Percentiles rank a stretch among this genome's conserved stretches.
Evolutionary conservation across 2,888 invertebrate genomes (phyloP).

Genomic region (Chrysolina haemoptera): DNA sequence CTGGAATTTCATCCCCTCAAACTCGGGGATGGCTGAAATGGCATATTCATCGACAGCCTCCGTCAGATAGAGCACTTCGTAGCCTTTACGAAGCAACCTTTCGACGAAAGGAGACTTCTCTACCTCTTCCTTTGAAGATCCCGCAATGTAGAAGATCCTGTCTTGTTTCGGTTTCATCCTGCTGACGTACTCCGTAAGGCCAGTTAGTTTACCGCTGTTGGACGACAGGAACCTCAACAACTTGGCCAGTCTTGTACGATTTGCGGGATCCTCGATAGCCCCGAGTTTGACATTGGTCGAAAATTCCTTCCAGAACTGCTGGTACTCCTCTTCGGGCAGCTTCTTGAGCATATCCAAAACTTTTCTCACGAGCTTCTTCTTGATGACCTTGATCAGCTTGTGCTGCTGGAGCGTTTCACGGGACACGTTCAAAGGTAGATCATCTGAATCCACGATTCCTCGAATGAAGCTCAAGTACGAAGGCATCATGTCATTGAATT

Average conservation of each 20-base stretch:
- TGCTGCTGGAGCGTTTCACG: slow-evolving; percentile 99
- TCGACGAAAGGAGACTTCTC: slow-evolving; percentile 96
- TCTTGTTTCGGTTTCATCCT: slow-evolving; percentile 97
- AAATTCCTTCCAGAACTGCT: slow-evolving; percentile 98
- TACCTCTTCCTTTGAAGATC: slow-evolving; percentile 88
- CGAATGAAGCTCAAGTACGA: slow-evolving; percentile 96
- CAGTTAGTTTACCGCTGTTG: slow-evolving; percentile 77
- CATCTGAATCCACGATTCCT: slow-evolving; percentile 99
- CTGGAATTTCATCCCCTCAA: slow-evolving; percentile 99
- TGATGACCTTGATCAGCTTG: slow-evolving; percentile 94
- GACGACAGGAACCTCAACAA: slow-evolving; percentile 93
- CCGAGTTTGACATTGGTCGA: slow-evolving; percentile 90
- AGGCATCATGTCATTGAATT: slow-evolving; percentile 99
- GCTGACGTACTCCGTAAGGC: slow-evolving; percentile 89
- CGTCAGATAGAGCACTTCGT: slow-evolving; percentile 93
- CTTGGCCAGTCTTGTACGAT: slow-evolving; percentile 96
- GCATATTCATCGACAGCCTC: slow-evolving; percentile 99
- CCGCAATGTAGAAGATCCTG: slow-evolving; percentile 97
- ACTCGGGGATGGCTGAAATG: slow-evolving; percentile 96
- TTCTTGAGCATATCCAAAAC: slow-evolving; percentile 98
- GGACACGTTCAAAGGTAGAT: slow-evolving; percentile 97
- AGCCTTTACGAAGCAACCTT: slow-evolving; percentile 91
- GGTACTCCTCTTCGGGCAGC: slow-evolving; percentile 89
- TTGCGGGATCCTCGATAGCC: slow-evolving; percentile 97
- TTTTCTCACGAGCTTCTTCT: slow-evolving; percentile 98